Percentiles rank a stretch among this genome's conserved stretches.
Evolutionary conservation across 2,888 invertebrate species (phyloP).

Genomic region (Eupithecia abbreviata): DNA sequence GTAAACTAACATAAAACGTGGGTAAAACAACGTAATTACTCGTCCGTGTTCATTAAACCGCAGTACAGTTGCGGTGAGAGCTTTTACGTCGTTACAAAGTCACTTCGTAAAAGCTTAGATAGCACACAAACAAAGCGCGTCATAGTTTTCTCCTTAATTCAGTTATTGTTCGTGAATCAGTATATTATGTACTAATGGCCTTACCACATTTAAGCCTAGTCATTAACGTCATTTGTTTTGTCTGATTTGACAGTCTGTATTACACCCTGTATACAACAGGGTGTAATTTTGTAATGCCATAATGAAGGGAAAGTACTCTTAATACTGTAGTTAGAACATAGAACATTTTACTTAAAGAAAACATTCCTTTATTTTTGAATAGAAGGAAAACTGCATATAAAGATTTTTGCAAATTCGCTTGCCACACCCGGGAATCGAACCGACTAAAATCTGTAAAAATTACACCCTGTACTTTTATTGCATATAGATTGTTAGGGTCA

Average conservation of each 20-base stretch:
- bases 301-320: too few relatives aligned
- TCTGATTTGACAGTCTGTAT: not conserved
- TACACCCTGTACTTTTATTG: too few relatives aligned
- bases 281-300: too few relatives aligned
- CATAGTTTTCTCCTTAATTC: not conserved
- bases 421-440: too few relatives aligned
- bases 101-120: not conserved
- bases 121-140: not conserved
- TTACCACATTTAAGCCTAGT: not conserved
- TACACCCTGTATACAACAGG: not conserved
- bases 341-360: too few relatives aligned
- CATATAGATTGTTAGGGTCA: too few relatives aligned
- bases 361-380: too few relatives aligned
- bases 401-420: too few relatives aligned
- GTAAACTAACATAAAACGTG: conserved; percentile 1
- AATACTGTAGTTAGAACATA: too few relatives aligned
- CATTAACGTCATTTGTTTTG: not conserved
- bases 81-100: conserved; percentile 29
- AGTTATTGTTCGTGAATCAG: not conserved
- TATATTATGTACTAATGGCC: not conserved
- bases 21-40: conserved; percentile 16
- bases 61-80: conserved; percentile 20
- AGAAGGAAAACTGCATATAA: too few relatives aligned
- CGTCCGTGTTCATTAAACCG: conserved; percentile 16
- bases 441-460: too few relatives aligned